Conservation (phyloP, 2,113 vertebrate species). For the Gymnobelideus leadbeateri region DNA sequence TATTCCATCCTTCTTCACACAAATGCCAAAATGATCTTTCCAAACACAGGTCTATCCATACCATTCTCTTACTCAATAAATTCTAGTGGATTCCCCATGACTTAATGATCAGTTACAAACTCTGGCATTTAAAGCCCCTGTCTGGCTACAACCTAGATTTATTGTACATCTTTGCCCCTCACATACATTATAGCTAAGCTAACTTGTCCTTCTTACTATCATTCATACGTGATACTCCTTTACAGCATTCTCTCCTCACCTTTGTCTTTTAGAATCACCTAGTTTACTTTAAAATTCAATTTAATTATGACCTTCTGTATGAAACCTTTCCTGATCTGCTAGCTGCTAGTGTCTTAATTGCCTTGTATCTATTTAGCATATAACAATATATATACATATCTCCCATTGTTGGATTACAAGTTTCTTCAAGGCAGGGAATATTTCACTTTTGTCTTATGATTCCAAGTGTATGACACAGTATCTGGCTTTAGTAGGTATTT, state of each 20-base stretch:
- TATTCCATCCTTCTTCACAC: background rate
- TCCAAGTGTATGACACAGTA: background rate
- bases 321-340: background rate
- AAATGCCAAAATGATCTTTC: background rate
- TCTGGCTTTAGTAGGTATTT: background rate
- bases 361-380: background rate
- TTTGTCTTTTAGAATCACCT: background rate
- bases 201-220: background rate
- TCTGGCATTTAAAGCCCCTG: background rate
- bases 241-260: background rate
- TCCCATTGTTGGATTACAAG: background rate
- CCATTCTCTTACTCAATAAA: background rate
- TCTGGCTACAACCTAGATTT: background rate
- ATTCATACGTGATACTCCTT: background rate
- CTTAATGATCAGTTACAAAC: background rate
- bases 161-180: background rate
- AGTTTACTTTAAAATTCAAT: background rate
- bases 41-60: background rate
- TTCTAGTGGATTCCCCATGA: background rate
- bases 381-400: background rate
- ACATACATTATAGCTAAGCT: background rate
- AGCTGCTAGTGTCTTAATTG: background rate
- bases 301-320: background rate
- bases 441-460: background rate
- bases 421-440: background rate